These are phyloP conservation scores for Andrena fulva DNA, from an alignment of 2,888 invertebrate species.

Conservation along the genomic window DNA sequence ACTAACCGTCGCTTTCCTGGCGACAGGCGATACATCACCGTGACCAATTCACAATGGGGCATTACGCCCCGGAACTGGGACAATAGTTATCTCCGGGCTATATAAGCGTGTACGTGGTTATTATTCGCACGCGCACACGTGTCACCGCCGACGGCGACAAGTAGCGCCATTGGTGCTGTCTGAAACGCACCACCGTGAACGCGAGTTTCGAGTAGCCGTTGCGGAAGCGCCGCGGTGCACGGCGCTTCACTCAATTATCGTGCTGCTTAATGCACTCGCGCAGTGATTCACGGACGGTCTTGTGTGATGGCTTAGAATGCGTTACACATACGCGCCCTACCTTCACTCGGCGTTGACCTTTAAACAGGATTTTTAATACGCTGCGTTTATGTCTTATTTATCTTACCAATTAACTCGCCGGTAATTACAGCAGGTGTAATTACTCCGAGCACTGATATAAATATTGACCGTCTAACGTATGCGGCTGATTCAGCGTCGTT, in stretches of 20 bases:
- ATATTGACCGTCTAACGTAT: conserved; percentile 13
- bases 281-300: conserved; percentile 51
- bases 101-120: conserved; percentile 62
- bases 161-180: conserved; percentile 51
- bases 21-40: conserved; percentile 75
- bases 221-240: conserved; percentile 54
- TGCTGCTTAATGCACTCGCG: conserved; percentile 53
- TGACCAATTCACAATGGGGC: conserved; percentile 78
- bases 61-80: conserved; percentile 76
- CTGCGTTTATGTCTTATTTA: conserved; percentile 11
- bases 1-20: conserved; percentile 64
- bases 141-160: conserved; percentile 59
- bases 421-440: conserved; percentile 35
- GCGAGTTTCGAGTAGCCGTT: conserved; percentile 50
- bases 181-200: conserved; percentile 41
- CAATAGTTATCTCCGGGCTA: conserved; percentile 73
- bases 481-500: conserved; percentile 3
- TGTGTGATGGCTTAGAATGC: conserved; percentile 27
- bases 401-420: conserved; percentile 10
- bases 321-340: not conserved
- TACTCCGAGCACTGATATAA: not conserved
- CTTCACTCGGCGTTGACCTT: not conserved
- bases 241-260: conserved; percentile 59
- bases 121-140: conserved; percentile 69
- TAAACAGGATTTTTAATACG: conserved; percentile 24